These are phyloP conservation scores for Pandemis cinnamomeana DNA, from an alignment of 2,888 invertebrate species.

Conservation along the genomic window DNA sequence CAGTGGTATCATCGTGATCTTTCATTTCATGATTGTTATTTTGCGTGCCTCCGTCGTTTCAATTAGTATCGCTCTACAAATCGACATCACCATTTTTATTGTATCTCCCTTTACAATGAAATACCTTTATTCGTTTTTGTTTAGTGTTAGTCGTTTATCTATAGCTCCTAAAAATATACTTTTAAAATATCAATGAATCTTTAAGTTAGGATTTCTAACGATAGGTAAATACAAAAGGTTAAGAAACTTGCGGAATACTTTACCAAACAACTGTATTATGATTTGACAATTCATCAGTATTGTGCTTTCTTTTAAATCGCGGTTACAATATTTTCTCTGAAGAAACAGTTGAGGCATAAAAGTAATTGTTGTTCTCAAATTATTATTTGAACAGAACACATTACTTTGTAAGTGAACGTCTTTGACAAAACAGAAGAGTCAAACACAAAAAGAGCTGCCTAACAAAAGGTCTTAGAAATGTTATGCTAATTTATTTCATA, in stretches of 20 bases:
- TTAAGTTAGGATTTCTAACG: background rate
- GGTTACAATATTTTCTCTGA: no score
- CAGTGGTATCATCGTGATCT: conserved; percentile 26
- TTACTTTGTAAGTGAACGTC: no score
- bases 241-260: no score
- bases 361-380: no score
- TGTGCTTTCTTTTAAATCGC: no score
- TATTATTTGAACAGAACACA: no score
- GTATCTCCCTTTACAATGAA: background rate
- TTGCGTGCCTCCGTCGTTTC: conserved; percentile 35
- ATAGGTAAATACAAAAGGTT: no score
- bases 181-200: background rate
- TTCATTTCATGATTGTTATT: conserved; percentile 37
- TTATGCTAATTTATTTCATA: background rate
- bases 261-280: no score
- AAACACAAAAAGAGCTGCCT: no score
- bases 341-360: no score
- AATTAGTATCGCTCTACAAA: conserved; percentile 36
- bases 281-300: no score
- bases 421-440: no score
- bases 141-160: background rate
- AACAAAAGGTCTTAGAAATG: background rate
- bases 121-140: background rate
- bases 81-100: conserved; percentile 22
- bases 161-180: background rate